phyloP scores from a whole-genome alignment of 1,140 invertebrate genomes.

The Ceratina australensis region DNA sequence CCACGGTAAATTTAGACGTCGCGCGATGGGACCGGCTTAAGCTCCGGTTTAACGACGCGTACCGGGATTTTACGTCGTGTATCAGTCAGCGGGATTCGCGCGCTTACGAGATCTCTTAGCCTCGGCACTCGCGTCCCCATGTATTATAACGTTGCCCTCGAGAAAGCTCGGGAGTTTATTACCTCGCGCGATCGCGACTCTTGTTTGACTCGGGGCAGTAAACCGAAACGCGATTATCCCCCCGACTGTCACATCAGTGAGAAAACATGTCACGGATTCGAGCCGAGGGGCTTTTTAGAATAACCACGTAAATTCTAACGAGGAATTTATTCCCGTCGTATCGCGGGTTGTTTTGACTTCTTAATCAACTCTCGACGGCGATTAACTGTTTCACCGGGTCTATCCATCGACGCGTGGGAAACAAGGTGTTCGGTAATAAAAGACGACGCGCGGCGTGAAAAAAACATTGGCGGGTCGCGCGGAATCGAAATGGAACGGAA shows the following conservation, averaged over 20 bases:
- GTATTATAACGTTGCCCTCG: too few species aligned
- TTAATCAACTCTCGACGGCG: too few species aligned
- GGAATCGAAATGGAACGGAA: not conserved
- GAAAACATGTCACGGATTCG: conserved; percentile 59
- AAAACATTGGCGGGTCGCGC: too few species aligned
- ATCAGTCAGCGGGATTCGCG: conserved; percentile 58
- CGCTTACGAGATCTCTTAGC: conserved; percentile 54
- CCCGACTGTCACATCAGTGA: conserved; percentile 45
- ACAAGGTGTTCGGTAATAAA: too few species aligned
- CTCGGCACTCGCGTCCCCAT: conserved; percentile 29
- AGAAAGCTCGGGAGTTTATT: conserved; percentile 56
- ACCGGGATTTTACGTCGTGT: conserved; percentile 62
- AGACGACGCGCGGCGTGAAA: too few species aligned
- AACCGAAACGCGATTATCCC: conserved; percentile 55
- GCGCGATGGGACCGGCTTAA: conserved; percentile 55
- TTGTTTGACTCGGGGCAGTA: conserved; percentile 54
- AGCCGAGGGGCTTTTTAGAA: conserved; percentile 37
- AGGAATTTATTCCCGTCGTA: conserved; percentile 30
- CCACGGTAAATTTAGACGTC: conserved; percentile 56
- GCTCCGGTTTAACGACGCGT: conserved; percentile 56
- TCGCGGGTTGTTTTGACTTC: not conserved
- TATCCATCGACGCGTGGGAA: too few species aligned
- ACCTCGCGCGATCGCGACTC: conserved; percentile 42
- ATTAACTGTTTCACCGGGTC: too few species aligned
- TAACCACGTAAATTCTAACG: conserved; percentile 52